phyloP scores from a whole-genome alignment of 2,113 vertebrate genomes.

The Ctenomys sociabilis region DNA sequence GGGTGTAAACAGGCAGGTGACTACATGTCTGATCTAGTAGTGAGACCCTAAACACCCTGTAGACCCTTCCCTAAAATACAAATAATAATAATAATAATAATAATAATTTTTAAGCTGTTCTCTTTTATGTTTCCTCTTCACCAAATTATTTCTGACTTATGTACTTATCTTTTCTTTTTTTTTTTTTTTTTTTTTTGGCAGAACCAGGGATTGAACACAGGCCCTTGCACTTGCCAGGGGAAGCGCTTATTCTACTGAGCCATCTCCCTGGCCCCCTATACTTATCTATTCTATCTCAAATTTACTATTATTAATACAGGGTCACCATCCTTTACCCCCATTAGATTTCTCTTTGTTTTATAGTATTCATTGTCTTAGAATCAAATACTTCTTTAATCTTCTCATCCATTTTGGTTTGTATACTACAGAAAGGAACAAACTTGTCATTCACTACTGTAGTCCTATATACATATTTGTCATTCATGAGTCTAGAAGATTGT shows the following conservation, averaged over 20 bases:
- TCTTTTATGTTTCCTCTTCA: background rate
- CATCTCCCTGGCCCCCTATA: no score
- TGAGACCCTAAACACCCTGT: no score
- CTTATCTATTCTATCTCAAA: background rate
- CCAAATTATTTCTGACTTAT: conserved; percentile 23
- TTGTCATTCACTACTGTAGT: conserved; percentile 46
- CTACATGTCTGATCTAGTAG: no score
- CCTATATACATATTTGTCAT: background rate
- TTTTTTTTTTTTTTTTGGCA: no score
- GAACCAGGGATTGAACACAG: no score
- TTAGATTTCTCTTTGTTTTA: conserved; percentile 19
- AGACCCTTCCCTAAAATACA: no score
- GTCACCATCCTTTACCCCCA: background rate
- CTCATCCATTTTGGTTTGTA: conserved; percentile 33
- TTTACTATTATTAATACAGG: conserved; percentile 6
- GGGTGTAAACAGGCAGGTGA: no score
- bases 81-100: no score
- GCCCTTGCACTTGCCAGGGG: no score
- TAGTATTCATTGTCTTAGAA: background rate
- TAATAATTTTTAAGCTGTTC: no score
- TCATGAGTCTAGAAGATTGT: conserved; percentile 21
- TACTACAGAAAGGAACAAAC: conserved; percentile 21
- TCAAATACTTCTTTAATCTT: conserved; percentile 41
- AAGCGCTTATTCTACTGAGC: no score
- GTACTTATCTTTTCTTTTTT: no score